phyloP scores from a whole-genome alignment of 1,140 invertebrate species.

The Drosophila navojoa region DNA sequence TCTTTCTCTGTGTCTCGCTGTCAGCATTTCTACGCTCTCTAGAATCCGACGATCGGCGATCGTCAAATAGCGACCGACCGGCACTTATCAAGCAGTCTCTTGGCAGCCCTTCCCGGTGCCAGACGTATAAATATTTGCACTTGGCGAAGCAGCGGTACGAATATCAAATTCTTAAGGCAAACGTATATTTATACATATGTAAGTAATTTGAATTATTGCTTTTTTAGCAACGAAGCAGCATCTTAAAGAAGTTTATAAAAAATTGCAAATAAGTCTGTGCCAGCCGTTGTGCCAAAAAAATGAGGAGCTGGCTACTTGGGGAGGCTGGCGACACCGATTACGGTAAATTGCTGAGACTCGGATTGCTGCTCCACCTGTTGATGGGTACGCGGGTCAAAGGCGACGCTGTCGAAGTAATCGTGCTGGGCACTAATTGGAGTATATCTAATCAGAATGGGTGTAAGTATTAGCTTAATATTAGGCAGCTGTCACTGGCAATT shows the following conservation, averaged over 20 bases:
- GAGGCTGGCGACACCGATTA: constrained; percentile 13
- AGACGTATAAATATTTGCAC: constrained; percentile 34
- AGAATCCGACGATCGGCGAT: constrained; percentile 8
- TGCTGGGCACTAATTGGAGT: constrained; percentile 60
- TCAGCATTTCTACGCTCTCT: constrained; percentile 6
- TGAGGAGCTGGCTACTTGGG: constrained; percentile 10
- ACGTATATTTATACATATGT: not conserved
- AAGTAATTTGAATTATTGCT: constrained; percentile 22
- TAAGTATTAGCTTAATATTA: constrained; percentile 45
- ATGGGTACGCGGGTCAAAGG: constrained; percentile 16
- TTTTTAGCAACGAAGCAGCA: constrained; percentile 10
- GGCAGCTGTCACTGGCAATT: constrained; percentile 1
- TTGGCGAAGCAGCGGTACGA: constrained; percentile 19
- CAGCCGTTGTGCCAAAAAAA: constrained; percentile 11
- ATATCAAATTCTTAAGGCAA: not conserved
- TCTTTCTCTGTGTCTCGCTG: constrained; percentile 1
- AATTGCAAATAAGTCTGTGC: constrained; percentile 16
- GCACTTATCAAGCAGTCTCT: constrained; percentile 22
- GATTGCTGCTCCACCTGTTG: constrained; percentile 33
- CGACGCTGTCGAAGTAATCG: constrained; percentile 66
- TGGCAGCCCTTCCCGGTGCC: constrained; percentile 20
- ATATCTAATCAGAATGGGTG: constrained; percentile 72
- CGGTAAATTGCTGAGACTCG: constrained; percentile 15
- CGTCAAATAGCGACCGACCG: not conserved
- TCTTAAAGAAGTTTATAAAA: constrained; percentile 30